A percentile compares a stretch with the other conserved stretches of the same genome.
Evolutionary conservation across 2,888 invertebrate genomes (phyloP).

Genomic region (Uloborus plumipes): DNA sequence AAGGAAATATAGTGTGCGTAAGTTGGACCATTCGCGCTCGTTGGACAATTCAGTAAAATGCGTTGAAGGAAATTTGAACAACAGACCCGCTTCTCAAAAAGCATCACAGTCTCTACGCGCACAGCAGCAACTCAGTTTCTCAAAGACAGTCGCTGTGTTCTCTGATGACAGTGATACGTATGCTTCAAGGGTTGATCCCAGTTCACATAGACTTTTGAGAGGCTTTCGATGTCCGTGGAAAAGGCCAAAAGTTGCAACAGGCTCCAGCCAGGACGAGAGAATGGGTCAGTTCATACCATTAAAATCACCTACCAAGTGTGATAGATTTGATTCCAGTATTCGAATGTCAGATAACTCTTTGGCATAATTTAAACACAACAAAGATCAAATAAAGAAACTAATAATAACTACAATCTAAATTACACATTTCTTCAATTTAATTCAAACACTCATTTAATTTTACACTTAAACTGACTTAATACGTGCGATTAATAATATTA

Average conservation of each 20-base stretch:
- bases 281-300: conserved; percentile 54
- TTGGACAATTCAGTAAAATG: background rate
- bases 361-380: background rate
- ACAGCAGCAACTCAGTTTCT: conserved; percentile 45
- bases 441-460: no score
- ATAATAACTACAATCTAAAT: no score
- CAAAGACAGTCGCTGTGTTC: conserved; percentile 44
- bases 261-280: conserved; percentile 21
- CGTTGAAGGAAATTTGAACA: background rate
- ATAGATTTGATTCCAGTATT: background rate
- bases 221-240: conserved; percentile 57
- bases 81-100: background rate
- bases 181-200: background rate
- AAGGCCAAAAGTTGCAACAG: conserved; percentile 39
- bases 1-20: conserved; percentile 22
- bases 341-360: background rate
- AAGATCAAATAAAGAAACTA: no score
- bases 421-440: no score
- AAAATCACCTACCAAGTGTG: conserved; percentile 35
- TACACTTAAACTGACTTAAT: no score
- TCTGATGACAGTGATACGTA: conserved; percentile 6
- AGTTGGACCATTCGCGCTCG: background rate
- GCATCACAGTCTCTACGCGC: background rate
- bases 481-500: no score
- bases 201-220: conserved; percentile 29